Base-by-base conservation (phyloP, 2,888 invertebrate genomes). In the Drosophila seclusa region DNA sequence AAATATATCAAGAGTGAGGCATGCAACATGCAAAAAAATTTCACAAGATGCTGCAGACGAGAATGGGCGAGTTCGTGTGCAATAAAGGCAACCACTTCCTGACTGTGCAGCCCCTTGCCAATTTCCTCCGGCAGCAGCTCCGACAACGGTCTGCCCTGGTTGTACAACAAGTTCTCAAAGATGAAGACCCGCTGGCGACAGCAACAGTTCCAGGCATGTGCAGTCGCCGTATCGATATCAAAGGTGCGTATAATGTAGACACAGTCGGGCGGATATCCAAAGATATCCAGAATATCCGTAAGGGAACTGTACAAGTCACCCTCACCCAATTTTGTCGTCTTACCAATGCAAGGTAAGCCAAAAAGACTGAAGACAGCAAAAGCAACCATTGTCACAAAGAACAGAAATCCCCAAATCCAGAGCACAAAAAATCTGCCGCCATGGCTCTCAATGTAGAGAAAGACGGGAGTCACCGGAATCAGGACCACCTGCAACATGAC, bases 61-160 rank as follows among this genome's bases (percentile, higher is more conserved):
- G 74, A 79, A 45, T 88, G 90, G 36, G 66, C 52, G 6, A 87
- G 57, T 8, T 81, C 73, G 10, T 89, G 89, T 2, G 71, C 84
- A 27, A 90, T 38, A 58, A 61, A 80, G 0, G 87, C 90, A 2
- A 71, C 78, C 32, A 83, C 0, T 32, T 73, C 57, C 0, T 55
- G 10, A 0, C 65, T 57, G 0, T 38, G 24, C 0, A 87, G 60
- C 0, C 86, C 86, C 2, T 52, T 55, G 6, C 78, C 76, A 21
- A 70, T 27, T 2, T 90, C 73, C 5, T 70, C 61, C 18, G 36
- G 24, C 7, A 40, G 13, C 32, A 90, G 32, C 1, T 76, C 63
- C 2, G 40, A 38, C 2, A 5, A 24, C 0, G 38, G 53, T 7
- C 55, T 38, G 13, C 75, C 73, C 0, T 42, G 50, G 8, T 89